phyloP scores from a whole-genome alignment of 1,140 invertebrate genomes.

The Heliconius himera region DNA sequence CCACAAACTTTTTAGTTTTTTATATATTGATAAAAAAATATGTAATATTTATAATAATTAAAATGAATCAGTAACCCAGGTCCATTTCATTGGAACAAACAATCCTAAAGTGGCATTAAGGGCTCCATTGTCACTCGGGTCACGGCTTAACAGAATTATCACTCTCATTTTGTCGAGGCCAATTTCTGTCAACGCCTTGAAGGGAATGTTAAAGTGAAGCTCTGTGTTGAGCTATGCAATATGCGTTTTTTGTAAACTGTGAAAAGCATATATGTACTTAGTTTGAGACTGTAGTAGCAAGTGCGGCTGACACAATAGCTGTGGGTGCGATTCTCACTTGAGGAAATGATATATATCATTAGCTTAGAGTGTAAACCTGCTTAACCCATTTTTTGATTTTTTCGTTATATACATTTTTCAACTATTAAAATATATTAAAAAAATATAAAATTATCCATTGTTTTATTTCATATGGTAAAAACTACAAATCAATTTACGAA shows the following conservation, averaged over 20 bases:
- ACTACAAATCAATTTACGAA: no score
- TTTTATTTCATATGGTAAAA: no score
- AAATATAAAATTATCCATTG: no score
- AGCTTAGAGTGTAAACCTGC: no score
- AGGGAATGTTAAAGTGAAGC: slow-evolving; percentile 50
- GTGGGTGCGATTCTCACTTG: no score
- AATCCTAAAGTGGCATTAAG: background rate
- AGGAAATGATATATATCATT: no score
- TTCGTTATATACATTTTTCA: no score
- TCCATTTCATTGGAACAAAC: slow-evolving; percentile 6
- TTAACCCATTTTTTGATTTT: no score
- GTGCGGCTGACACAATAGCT: no score
- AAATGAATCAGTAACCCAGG: background rate
- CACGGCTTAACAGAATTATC: slow-evolving; percentile 58
- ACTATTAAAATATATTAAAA: no score
- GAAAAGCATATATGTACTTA: background rate
- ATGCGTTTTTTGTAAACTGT: slow-evolving; percentile 19
- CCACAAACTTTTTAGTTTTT: no score
- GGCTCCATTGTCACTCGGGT: slow-evolving; percentile 40
- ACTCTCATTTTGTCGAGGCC: slow-evolving; percentile 55
- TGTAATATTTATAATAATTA: background rate
- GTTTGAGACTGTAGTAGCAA: no score
- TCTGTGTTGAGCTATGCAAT: slow-evolving; percentile 33
- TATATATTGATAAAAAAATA: background rate
- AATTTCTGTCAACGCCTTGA: slow-evolving; percentile 56